phyloP scores from a whole-genome alignment of 2,888 invertebrate species.

The Alentia gelatinosa region DNA sequence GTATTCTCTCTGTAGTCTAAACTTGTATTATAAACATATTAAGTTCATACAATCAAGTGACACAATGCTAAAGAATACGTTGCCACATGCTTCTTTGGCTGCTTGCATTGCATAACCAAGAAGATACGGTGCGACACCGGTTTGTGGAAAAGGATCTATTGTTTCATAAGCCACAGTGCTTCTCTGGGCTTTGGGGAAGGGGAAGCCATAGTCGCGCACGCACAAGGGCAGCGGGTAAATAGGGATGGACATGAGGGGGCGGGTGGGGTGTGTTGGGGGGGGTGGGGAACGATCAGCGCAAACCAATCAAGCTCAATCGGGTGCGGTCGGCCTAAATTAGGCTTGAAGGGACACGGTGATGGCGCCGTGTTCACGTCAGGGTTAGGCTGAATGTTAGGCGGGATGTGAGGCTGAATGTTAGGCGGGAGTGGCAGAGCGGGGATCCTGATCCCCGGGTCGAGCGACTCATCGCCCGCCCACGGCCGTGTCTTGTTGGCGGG shows the following conservation, averaged over 20 bases:
- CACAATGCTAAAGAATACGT: no score
- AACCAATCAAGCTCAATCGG: conserved; percentile 26
- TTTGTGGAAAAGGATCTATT: background rate
- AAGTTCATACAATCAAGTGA: no score
- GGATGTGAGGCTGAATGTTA: no score
- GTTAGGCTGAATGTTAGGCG: background rate
- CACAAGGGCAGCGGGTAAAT: background rate
- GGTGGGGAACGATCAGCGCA: background rate
- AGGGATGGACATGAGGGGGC: background rate
- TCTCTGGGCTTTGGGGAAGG: background rate
- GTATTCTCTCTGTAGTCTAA: no score
- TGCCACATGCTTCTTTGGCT: no score
- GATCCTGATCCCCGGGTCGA: background rate
- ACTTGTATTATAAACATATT: no score
- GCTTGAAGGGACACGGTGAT: conserved; percentile 26
- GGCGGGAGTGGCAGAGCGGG: no score
- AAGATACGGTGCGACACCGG: no score
- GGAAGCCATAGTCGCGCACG: background rate
- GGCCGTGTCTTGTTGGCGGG: background rate
- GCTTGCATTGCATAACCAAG: no score
- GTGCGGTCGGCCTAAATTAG: conserved; percentile 28
- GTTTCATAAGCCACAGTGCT: conserved; percentile 22
- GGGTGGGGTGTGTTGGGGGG: no score
- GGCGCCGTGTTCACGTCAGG: conserved; percentile 21
- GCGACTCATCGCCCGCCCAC: background rate